Conservation (phyloP, 1,140 invertebrate species). For the Helicoverpa armigera region DNA sequence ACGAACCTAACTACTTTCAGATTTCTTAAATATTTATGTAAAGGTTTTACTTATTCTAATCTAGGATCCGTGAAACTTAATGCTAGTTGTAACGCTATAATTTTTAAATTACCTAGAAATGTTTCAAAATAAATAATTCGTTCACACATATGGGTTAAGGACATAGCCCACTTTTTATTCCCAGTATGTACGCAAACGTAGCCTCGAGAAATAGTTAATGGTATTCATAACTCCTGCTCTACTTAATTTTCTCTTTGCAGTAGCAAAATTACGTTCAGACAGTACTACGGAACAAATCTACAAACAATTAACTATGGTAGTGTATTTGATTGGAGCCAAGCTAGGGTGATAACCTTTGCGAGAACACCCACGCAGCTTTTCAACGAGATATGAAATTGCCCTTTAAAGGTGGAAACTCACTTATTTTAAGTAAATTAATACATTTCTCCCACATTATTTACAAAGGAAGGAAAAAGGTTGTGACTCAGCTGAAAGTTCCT, state of each 20-base stretch:
- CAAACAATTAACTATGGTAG: background rate
- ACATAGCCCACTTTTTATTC: conserved; percentile 24
- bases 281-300: background rate
- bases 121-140: no score
- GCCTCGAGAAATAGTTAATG: background rate
- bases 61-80: no score
- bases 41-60: no score
- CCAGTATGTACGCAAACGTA: background rate
- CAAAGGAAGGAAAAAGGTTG: conserved; percentile 13
- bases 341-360: conserved; percentile 8
- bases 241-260: background rate
- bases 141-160: background rate
- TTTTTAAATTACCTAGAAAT: no score
- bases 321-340: background rate
- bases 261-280: background rate
- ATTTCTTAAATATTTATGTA: no score
- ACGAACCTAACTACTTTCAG: no score
- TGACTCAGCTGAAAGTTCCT: conserved; percentile 2
- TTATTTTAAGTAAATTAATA: conserved; percentile 37
- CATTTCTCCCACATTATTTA: conserved; percentile 16
- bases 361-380: conserved; percentile 47
- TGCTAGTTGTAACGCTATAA: no score
- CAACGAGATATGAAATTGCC: conserved; percentile 54
- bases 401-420: conserved; percentile 64
- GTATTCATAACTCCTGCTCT: conserved; percentile 3